These are phyloP conservation scores for Drosophila nr. fundita DNA, from an alignment of 2,888 invertebrate genomes.

Conservation along the genomic window DNA sequence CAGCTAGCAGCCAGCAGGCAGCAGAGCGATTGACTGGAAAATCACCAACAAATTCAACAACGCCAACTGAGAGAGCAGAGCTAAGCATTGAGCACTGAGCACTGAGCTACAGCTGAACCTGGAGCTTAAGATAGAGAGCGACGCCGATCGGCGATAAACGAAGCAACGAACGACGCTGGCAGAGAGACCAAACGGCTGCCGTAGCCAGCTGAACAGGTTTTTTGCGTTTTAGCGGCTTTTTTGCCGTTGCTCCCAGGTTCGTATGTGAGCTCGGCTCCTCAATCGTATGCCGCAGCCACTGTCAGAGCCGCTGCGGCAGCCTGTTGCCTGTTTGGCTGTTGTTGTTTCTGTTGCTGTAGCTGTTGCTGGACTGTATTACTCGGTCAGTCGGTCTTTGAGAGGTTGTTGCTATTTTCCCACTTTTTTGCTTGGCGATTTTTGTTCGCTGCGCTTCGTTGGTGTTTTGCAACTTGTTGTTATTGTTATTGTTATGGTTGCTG, in stretches of 20 bases:
- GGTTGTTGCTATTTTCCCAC: constrained; percentile 84
- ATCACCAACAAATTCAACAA: constrained; percentile 72
- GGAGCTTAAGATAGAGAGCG: constrained; percentile 22
- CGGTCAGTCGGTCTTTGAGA: constrained; percentile 86
- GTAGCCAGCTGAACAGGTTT: constrained; percentile 71
- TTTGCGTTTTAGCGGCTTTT: constrained; percentile 74
- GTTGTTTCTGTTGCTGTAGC: constrained; percentile 37
- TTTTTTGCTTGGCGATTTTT: constrained; percentile 64
- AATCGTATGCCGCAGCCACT: constrained; percentile 46
- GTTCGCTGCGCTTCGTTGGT: constrained; percentile 63
- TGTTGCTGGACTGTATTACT: constrained; percentile 85
- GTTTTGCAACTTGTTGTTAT: constrained; percentile 70
- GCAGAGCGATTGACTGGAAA: constrained; percentile 67
- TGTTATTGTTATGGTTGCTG: constrained; percentile 49
- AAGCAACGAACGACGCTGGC: constrained; percentile 79
- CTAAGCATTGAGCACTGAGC: background rate
- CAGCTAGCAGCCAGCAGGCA: constrained; percentile 37
- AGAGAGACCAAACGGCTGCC: constrained; percentile 52
- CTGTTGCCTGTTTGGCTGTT: constrained; percentile 52
- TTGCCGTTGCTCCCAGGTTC: constrained; percentile 69
- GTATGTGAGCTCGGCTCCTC: constrained; percentile 54
- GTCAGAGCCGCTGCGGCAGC: constrained; percentile 34
- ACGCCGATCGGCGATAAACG: constrained; percentile 62
- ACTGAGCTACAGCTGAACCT: constrained; percentile 18
- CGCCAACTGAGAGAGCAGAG: constrained; percentile 14